Conservation (phyloP, 2,888 invertebrate species). For the Ganaspis brasiliensis region DNA sequence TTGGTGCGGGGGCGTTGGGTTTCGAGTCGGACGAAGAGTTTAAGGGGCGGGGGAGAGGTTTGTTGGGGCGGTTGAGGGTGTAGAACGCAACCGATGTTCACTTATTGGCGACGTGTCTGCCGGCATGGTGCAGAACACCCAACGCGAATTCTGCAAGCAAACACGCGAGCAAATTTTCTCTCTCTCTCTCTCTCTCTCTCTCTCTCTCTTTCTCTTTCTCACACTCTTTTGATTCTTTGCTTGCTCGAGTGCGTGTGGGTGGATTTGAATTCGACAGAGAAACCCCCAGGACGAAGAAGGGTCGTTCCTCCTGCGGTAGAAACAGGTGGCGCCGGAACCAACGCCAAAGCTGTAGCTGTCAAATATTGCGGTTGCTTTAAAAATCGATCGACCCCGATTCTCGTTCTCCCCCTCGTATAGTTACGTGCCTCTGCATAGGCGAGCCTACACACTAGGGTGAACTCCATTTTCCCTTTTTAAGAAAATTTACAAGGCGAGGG, state of each 20-base stretch:
- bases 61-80: constrained; percentile 61
- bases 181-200: constrained; percentile 55
- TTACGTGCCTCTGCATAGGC: constrained; percentile 59
- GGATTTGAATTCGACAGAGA: constrained; percentile 59
- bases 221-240: constrained; percentile 43
- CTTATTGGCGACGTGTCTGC: constrained; percentile 80
- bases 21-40: constrained; percentile 32
- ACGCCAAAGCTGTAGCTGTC: constrained; percentile 72
- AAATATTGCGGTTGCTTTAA: constrained; percentile 79
- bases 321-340: constrained; percentile 79
- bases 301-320: constrained; percentile 62
- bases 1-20: constrained; percentile 52
- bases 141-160: constrained; percentile 61
- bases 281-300: constrained; percentile 52
- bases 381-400: constrained; percentile 76
- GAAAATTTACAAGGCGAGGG: too few relatives aligned
- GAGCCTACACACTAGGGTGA: constrained; percentile 43
- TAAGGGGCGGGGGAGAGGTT: constrained; percentile 49
- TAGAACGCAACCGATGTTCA: constrained; percentile 78
- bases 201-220: constrained; percentile 56
- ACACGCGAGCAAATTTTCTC: constrained; percentile 62
- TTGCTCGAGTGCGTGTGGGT: constrained; percentile 61
- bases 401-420: constrained; percentile 53
- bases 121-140: constrained; percentile 76
- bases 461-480: constrained; percentile 55